These are phyloP conservation scores for Bathynomus jamesi DNA, from an alignment of 1,140 invertebrate species.

Conservation along the genomic window DNA sequence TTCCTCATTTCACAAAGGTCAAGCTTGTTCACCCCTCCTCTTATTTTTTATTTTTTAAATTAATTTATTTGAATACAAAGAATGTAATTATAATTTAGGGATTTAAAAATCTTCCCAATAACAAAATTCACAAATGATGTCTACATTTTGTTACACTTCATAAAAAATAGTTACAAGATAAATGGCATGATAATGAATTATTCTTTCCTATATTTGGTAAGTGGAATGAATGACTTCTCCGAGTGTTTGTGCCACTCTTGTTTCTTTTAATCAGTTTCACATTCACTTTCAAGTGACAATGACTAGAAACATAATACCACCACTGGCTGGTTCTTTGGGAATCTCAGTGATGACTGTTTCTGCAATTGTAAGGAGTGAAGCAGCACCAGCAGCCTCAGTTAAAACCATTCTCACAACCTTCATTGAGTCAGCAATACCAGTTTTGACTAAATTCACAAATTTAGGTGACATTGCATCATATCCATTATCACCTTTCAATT, in stretches of 20 bases:
- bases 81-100: neutral
- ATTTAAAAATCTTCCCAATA: neutral
- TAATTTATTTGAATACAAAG: too few species aligned
- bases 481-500: slow-evolving; percentile 66
- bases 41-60: too few species aligned
- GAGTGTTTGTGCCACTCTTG: neutral
- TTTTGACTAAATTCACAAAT: slow-evolving; percentile 94
- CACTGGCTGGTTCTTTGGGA: slow-evolving; percentile 35
- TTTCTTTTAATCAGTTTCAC: neutral
- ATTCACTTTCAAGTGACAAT: neutral
- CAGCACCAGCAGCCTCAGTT: slow-evolving; percentile 95
- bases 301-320: slow-evolving; percentile 11
- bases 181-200: too few species aligned
- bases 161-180: neutral
- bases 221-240: neutral
- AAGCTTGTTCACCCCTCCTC: too few species aligned
- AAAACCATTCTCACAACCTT: slow-evolving; percentile 94
- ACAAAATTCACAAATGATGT: neutral
- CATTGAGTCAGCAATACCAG: slow-evolving; percentile 97
- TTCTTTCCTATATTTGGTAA: too few species aligned
- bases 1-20: too few species aligned
- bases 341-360: slow-evolving; percentile 54
- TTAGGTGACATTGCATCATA: slow-evolving; percentile 94
- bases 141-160: neutral
- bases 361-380: slow-evolving; percentile 92